Base-by-base conservation (phyloP, 2,113 vertebrate genomes). In the Anarhynchus alexandrinus region DNA sequence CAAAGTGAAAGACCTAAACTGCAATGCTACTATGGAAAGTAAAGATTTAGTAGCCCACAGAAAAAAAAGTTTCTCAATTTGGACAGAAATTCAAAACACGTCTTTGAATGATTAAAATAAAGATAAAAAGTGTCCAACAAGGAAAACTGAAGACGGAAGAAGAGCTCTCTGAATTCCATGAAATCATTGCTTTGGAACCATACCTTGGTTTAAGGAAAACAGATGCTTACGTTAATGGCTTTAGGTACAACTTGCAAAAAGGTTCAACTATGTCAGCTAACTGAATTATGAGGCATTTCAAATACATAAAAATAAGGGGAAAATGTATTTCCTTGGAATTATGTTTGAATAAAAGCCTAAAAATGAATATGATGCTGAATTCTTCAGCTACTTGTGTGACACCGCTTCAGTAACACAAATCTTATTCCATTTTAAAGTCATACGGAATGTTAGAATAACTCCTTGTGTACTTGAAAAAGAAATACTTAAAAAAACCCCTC, bases 401-500 rank as follows among this genome's bases (percentile, higher is more conserved):
- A 21, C 15, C 23, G 14, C 5, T 36, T 51, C 10, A 38, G 25
- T 21, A 54, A 38, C 5, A 45, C 5, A 78, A 55, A 32, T 57
- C 51, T 57, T 57, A 34, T 54, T 82, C 6, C 20, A 65, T 3
- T 47, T 57, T 86, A 88, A 65, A 62, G 10, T 57, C 6, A 20
- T 32, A 13, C 29, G 11, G 22, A 43, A 62, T 71, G 5, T 34
- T 71, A 52, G 7, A 66, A 66, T n/a, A 71, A 40, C 3, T 57
- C 2, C 9, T 29, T 43, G 4, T n/a, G 10, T 52, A 59, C 4
- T 42, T n/a, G 6, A 11, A 38, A 34, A 82, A 43, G 4, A 45
- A 6, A 25, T 11, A 22, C n/a, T 12, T 3, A 11, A 64, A 73
- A 71, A 5, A 27, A 5, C 0, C 5, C 4, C 0, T 69, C 0